A percentile compares a stretch with the other conserved stretches of the same genome.
Evolutionary conservation across 2,113 vertebrate species (phyloP).

Genomic region (Callochromis pleurospilus): DNA sequence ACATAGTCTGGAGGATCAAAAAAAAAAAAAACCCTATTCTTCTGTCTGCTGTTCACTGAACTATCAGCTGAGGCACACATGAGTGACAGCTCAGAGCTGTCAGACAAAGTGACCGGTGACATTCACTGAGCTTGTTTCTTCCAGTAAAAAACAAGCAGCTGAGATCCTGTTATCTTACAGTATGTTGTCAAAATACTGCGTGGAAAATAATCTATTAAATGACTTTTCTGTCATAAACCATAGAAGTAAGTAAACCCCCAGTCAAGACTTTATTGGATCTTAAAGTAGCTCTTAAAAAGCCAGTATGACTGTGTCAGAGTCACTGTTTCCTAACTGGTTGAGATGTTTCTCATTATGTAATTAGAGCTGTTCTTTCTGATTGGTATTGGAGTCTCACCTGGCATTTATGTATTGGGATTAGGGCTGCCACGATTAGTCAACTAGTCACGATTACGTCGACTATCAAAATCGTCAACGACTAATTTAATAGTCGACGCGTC

Average conservation of each 20-base stretch:
- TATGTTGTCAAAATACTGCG: not conserved
- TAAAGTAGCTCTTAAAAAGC: not conserved
- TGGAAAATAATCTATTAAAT: not conserved
- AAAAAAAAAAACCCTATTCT: rapidly evolving
- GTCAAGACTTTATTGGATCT: not conserved
- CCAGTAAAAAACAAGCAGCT: not conserved
- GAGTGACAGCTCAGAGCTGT: not conserved
- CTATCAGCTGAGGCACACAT: not conserved
- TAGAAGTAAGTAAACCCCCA: not conserved
- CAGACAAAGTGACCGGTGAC: not conserved
- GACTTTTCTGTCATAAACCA: not conserved
- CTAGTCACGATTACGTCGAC: no score
- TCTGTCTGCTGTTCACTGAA: not conserved
- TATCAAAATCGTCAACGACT: no score
- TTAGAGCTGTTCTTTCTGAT: not conserved
- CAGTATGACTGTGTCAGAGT: not conserved
- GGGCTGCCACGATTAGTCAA: no score
- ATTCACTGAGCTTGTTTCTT: not conserved
- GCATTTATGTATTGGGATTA: not conserved
- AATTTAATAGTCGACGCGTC: no score
- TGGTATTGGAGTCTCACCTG: not conserved
- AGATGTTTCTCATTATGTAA: not conserved
- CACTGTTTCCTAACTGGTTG: not conserved
- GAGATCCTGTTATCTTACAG: not conserved
- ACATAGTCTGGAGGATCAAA: not conserved